These are phyloP conservation scores for Silurus glanis DNA, from an alignment of 2,113 vertebrate species.

Conservation along the genomic window DNA sequence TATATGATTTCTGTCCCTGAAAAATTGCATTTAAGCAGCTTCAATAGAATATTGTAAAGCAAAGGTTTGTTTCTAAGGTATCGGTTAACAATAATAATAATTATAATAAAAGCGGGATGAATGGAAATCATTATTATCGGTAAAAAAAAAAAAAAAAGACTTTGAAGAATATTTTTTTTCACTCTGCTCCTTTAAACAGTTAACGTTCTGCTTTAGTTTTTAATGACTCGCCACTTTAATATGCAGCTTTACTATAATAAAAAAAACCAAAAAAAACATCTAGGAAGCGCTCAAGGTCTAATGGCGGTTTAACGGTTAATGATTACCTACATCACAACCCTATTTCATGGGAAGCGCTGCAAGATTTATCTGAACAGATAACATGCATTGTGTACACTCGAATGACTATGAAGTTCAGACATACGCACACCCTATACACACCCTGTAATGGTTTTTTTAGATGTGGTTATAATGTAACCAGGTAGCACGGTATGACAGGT, in stretches of 20 bases:
- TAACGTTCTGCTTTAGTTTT: neutral
- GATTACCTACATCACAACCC: conserved; percentile 39
- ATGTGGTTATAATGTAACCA: neutral
- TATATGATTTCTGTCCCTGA: neutral
- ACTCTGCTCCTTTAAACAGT: neutral
- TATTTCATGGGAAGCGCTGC: neutral
- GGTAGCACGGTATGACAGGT: neutral
- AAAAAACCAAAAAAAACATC: neutral
- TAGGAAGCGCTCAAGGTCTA: neutral
- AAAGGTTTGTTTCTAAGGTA: neutral
- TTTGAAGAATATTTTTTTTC: neutral
- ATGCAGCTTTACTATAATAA: neutral
- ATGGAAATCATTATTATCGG: neutral
- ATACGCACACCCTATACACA: conserved; percentile 22
- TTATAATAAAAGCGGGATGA: neutral
- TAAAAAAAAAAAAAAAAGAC: too few species aligned
- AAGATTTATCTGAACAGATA: conserved; percentile 24
- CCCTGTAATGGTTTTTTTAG: neutral
- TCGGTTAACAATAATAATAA: neutral
- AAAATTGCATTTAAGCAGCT: neutral
- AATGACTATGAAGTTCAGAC: neutral
- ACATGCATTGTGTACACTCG: conserved; percentile 1
- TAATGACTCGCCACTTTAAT: neutral
- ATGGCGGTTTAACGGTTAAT: conserved; percentile 45
- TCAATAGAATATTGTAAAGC: neutral